A percentile compares a stretch with the other conserved stretches of the same genome.
These are phyloP conservation scores for Cricetomys ansorgei DNA, from an alignment of 2,113 vertebrate genomes.

Conservation along the genomic window DNA sequence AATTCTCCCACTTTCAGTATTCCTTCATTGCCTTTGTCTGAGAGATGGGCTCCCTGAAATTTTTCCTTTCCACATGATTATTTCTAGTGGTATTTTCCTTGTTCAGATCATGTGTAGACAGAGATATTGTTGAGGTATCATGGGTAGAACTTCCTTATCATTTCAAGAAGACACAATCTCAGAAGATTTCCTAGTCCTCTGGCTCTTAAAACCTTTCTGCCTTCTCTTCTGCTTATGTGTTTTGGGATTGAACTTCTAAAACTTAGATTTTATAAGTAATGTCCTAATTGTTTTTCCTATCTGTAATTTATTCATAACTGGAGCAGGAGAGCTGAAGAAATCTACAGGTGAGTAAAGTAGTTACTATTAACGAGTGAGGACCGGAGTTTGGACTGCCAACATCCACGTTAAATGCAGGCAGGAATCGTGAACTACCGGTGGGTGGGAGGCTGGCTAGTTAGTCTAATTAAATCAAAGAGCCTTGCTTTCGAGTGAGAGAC, in stretches of 20 bases:
- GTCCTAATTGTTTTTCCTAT: background rate
- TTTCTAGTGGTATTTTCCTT: background rate
- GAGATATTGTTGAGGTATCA: background rate
- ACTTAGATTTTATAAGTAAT: constrained; percentile 13
- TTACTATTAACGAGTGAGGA: background rate
- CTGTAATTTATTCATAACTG: background rate
- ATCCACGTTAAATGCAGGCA: background rate
- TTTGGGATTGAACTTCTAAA: background rate
- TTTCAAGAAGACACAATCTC: background rate
- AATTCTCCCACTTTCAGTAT: background rate
- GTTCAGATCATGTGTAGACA: background rate
- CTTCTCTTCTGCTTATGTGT: background rate
- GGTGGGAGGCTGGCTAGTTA: background rate
- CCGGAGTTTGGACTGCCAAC: background rate
- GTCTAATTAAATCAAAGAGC: background rate
- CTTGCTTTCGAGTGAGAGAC: background rate
- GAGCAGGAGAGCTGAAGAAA: background rate
- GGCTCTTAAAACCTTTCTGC: background rate
- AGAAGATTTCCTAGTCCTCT: background rate
- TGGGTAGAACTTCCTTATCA: background rate
- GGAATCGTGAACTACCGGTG: background rate
- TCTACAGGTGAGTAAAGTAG: background rate
- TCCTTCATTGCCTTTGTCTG: background rate
- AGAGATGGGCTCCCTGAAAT: background rate
- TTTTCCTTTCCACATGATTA: background rate